These are phyloP conservation scores for Galerucella pusilla DNA, from an alignment of 2,888 invertebrate genomes.

Conservation along the genomic window DNA sequence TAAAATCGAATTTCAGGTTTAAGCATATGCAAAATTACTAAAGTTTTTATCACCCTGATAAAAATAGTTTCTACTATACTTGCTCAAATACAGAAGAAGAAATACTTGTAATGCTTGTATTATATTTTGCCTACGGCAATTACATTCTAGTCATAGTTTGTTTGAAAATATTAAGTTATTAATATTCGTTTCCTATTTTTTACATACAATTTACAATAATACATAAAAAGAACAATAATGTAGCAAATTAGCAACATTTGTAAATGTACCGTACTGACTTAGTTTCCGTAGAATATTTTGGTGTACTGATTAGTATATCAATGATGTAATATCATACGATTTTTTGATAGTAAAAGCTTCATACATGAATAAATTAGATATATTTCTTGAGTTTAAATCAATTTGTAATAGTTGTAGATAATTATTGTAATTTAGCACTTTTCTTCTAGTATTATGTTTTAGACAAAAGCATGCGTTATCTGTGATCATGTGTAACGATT, in stretches of 20 bases:
- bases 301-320: constrained; percentile 14
- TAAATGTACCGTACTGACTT: constrained; percentile 14
- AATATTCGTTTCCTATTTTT: constrained; percentile 14
- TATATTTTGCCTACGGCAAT: constrained; percentile 18
- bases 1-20: too few species aligned
- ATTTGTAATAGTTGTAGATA: not conserved
- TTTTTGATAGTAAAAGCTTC: constrained; percentile 16
- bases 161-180: constrained; percentile 16
- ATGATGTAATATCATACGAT: constrained; percentile 1
- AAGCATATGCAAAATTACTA: too few species aligned
- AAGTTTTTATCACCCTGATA: too few species aligned
- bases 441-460: not conserved
- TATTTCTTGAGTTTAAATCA: not conserved
- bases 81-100: not conserved
- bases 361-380: not conserved
- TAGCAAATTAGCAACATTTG: constrained; percentile 15
- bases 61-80: too few species aligned
- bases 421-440: constrained; percentile 7
- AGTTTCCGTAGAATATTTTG: constrained; percentile 8
- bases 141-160: constrained; percentile 24
- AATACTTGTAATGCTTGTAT: not conserved
- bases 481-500: constrained; percentile 4
- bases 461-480: constrained; percentile 4
- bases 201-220: constrained; percentile 9
- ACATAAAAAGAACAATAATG: constrained; percentile 13